These are phyloP conservation scores for Lycocorax pyrrhopterus DNA, from an alignment of 2,113 vertebrate species.

Conservation along the genomic window DNA sequence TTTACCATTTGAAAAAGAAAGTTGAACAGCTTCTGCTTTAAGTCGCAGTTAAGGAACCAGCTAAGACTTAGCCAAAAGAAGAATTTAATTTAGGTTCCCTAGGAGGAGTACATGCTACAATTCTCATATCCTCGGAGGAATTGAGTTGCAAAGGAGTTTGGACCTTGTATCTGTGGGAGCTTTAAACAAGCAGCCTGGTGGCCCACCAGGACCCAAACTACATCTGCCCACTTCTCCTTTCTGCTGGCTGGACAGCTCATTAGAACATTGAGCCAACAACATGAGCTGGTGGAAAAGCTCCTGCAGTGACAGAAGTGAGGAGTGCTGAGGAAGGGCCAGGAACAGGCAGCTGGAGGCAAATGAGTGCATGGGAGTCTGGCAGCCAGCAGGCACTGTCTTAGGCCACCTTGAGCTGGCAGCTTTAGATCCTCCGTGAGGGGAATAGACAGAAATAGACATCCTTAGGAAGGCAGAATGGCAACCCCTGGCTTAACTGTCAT, in stretches of 20 bases:
- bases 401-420: neutral
- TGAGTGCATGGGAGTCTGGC: neutral
- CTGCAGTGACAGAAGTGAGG: neutral
- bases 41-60: neutral
- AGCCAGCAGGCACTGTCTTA: neutral
- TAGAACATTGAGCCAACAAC: fast-evolving
- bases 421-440: neutral
- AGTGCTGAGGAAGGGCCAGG: neutral
- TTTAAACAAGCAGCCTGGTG: neutral
- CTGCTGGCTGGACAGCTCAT: neutral
- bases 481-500: neutral
- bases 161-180: neutral
- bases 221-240: neutral
- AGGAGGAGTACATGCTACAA: neutral
- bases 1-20: neutral
- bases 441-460: neutral
- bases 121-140: neutral
- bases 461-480: neutral
- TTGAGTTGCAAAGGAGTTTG: neutral
- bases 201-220: neutral
- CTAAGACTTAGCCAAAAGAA: neutral
- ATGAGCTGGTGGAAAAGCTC: neutral
- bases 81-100: neutral
- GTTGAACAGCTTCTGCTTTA: neutral
- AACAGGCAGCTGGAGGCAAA: fast-evolving